Base-by-base conservation (phyloP, 2,797 vertebrate genomes). In the Acanthornis magna region DNA sequence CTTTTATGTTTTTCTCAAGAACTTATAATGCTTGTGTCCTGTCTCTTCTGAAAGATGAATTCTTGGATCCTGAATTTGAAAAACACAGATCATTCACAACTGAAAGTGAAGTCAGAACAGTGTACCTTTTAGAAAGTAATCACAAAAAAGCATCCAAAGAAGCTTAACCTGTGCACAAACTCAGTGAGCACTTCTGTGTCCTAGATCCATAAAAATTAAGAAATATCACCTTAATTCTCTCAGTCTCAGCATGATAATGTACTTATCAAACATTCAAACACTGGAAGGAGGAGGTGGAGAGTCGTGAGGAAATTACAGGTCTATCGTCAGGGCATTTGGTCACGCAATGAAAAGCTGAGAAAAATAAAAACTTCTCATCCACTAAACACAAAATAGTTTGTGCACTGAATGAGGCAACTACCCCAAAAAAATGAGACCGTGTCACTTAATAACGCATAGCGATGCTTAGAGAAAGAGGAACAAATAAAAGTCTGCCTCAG, bases 221-320 rank as follows among this genome's bases (percentile, higher is more conserved):
- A 95, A 88, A 7, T 78, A 86, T 30, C 93, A 94, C 68, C 75
- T 91, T 73, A 85, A 92, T 67, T 92, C 84, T 82, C 89, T 78
- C 55, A 74, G 61, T n/a, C 74, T 79, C 63, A 67, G 67, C 74
- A 77, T 4, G 50, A 72, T 13, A 65, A 62, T 12, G 43, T 22
- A 67, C 53, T 93, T 9, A 57, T 32, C 65, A 93, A 96, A 91
- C 57, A 91, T n/a, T 78, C 38, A 83, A 61, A 85, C 70, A 40
- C 50, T 61, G 36, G 17, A 68, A 88, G 45, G 47, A 91, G 66
- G 42, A 93, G 72, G 72, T 91, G 54, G 6, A 91, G n/a, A 95
- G 51, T 89, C n/a, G 48, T 57, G n/a, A 91, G 40, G 54, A 91
- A 91, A 94, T 65, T 57, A 83, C 2, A 85, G 19, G 68, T 81